Evolutionary conservation across 2,113 vertebrate species (phyloP).

Genomic region (Hippocampus barbouri): DNA sequence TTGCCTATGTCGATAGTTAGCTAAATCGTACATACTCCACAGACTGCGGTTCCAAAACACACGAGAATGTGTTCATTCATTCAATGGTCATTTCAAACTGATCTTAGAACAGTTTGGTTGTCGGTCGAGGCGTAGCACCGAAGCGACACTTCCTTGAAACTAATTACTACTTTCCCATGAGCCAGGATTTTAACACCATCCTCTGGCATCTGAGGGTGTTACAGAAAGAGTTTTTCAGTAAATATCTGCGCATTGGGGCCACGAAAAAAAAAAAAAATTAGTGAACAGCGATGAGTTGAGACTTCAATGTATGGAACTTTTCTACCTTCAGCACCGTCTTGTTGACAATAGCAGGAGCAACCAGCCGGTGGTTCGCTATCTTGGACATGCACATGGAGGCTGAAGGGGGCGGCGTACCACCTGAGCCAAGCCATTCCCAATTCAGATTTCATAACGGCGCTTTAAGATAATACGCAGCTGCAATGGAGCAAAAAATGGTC

Average conservation of each 20-base stretch:
- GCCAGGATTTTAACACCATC: not conserved
- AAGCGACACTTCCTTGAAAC: not conserved
- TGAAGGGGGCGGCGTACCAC: not conserved
- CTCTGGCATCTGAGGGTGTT: no score
- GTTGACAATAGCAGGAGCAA: not conserved
- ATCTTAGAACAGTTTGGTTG: not conserved
- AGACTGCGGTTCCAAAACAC: not conserved
- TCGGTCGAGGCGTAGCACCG: no score
- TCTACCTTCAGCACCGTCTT: not conserved
- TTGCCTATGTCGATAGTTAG: not conserved
- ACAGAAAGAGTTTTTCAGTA: no score
- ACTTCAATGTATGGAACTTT: no score
- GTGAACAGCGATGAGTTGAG: no score
- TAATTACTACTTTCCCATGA: not conserved
- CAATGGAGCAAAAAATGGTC: not conserved
- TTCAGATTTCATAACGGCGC: not conserved
- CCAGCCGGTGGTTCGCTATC: not conserved
- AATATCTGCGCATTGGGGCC: no score
- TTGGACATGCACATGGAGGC: not conserved
- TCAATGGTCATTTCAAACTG: not conserved
- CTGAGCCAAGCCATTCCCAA: not conserved
- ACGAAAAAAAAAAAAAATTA: no score
- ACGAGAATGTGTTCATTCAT: not conserved
- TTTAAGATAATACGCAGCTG: not conserved
- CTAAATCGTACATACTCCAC: not conserved